These are phyloP conservation scores for Sitophilus oryzae DNA, from an alignment of 1,140 invertebrate genomes.

Conservation along the genomic window DNA sequence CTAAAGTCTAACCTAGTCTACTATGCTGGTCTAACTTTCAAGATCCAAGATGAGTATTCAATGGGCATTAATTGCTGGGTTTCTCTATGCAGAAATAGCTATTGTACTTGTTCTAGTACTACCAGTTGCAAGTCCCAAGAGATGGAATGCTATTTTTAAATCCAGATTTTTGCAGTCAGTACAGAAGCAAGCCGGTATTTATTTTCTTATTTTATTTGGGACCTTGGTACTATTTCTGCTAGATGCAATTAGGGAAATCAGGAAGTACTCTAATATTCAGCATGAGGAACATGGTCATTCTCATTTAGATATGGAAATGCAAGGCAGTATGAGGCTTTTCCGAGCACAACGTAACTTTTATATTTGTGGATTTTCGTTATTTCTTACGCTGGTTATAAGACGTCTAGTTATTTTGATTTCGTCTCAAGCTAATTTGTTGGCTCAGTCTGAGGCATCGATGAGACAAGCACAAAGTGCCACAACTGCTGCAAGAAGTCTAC, in stretches of 20 bases:
- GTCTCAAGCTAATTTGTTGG: conserved; percentile 72
- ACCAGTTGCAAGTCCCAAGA: conserved; percentile 76
- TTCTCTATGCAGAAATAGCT: conserved; percentile 84
- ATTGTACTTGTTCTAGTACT: conserved; percentile 80
- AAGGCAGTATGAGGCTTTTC: conserved; percentile 92
- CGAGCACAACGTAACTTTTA: conserved; percentile 98
- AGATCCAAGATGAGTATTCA: conserved; percentile 99
- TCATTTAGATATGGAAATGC: conserved; percentile 86
- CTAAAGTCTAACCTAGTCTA: too few species aligned
- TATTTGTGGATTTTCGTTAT: conserved; percentile 93
- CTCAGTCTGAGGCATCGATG: conserved; percentile 81
- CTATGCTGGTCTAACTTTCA: too few species aligned
- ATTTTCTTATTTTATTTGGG: conserved; percentile 79
- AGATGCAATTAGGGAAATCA: conserved; percentile 94
- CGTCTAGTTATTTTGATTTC: conserved; percentile 79
- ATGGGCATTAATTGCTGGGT: conserved; percentile 89
- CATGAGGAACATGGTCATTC: conserved; percentile 47
- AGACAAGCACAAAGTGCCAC: conserved; percentile 88
- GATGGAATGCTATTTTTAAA: conserved; percentile 93
- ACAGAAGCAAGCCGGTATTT: conserved; percentile 75
- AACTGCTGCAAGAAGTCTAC: conserved; percentile 65
- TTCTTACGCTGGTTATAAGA: conserved; percentile 73
- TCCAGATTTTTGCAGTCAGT: conserved; percentile 81
- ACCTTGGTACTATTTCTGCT: conserved; percentile 75
- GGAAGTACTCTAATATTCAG: conserved; percentile 73